Percentiles rank a stretch among this genome's conserved stretches.
Conservation (phyloP, 2,113 vertebrate genomes). For the Tragelaphus scriptus region DNA sequence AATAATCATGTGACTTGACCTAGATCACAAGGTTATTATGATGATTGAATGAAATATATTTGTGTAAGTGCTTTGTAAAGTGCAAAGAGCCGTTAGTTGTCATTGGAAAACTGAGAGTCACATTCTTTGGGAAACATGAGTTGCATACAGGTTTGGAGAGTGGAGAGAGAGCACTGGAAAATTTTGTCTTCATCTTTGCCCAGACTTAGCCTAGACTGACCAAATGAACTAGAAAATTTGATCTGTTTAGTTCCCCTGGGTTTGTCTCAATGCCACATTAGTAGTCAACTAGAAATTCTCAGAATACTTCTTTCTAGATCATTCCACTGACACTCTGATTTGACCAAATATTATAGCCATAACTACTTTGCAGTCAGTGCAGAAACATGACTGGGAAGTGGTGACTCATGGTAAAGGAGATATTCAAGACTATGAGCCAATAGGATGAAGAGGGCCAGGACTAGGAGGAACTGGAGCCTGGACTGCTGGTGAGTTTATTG, state of each 20-base stretch:
- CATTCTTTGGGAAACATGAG: background rate
- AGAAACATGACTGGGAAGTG: background rate
- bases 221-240: background rate
- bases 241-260: background rate
- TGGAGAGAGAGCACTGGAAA: background rate
- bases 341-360: background rate
- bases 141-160: background rate
- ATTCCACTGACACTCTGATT: background rate
- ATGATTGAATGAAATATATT: background rate
- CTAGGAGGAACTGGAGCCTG: background rate
- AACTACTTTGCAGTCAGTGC: background rate
- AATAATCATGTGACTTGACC: background rate
- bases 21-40: background rate
- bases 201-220: background rate
- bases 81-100: background rate
- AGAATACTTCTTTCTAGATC: background rate
- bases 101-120: background rate
- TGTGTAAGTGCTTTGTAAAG: background rate
- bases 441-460: background rate
- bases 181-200: conserved; percentile 4
- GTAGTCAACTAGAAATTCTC: background rate
- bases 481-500: background rate
- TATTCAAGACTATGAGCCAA: background rate
- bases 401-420: background rate
- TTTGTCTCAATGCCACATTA: background rate